Evolutionary conservation across 2,797 vertebrate species (phyloP).

Genomic region (Gymnoscopelus microlampas): DNA sequence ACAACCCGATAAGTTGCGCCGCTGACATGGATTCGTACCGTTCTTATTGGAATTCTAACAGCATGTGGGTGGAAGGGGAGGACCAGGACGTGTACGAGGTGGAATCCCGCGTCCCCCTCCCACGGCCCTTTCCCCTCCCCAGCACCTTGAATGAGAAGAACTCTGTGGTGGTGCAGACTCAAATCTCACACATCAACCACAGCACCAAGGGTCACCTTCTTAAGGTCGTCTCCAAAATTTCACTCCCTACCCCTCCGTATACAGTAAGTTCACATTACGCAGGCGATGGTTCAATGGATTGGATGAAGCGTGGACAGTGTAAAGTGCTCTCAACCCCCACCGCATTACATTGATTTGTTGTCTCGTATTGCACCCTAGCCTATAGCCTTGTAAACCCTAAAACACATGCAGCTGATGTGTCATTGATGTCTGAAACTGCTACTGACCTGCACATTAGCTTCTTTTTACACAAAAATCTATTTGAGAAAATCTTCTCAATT

Average conservation of each 20-base stretch:
- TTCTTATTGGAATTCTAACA: slow-evolving; percentile 83
- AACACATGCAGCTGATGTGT: too few relatives aligned
- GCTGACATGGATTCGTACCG: slow-evolving; percentile 89
- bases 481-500: too few relatives aligned
- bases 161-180: slow-evolving; percentile 91
- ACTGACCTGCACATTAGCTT: neutral
- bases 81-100: slow-evolving; percentile 93
- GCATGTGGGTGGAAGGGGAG: slow-evolving; percentile 85
- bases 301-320: neutral
- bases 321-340: neutral
- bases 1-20: slow-evolving; percentile 7
- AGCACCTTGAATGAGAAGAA: slow-evolving; percentile 88
- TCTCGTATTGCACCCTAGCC: neutral
- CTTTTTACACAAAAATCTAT: slow-evolving; percentile 3
- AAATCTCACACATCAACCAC: slow-evolving; percentile 90
- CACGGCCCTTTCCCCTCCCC: slow-evolving; percentile 88
- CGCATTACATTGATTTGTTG: neutral
- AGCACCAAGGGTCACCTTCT: slow-evolving; percentile 88
- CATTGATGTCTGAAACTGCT: neutral
- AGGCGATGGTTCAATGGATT: neutral
- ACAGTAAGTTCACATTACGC: slow-evolving; percentile 87
- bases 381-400: too few relatives aligned
- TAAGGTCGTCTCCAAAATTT: slow-evolving; percentile 96
- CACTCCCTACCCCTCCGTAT: slow-evolving; percentile 94
- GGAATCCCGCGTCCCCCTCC: slow-evolving; percentile 93